phyloP scores from a whole-genome alignment of 2,113 vertebrate species.

The Arenaria interpres region DNA sequence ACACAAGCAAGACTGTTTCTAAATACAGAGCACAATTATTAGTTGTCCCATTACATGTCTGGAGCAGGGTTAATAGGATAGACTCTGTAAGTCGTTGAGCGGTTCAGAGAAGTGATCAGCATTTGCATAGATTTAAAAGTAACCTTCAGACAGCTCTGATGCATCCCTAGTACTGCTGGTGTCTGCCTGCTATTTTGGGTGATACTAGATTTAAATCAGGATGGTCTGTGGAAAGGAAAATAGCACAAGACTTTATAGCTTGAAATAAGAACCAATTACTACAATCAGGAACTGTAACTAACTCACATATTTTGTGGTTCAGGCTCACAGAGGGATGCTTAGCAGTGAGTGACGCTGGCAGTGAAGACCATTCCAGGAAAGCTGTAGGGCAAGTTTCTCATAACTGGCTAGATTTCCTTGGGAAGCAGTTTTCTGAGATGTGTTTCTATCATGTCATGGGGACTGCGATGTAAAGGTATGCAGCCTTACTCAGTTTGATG shows the following conservation, averaged over 20 bases:
- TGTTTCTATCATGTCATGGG: not conserved
- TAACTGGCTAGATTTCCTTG: not conserved
- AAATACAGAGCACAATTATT: not conserved
- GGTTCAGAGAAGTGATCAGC: not conserved
- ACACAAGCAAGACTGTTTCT: not conserved
- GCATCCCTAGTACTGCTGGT: not conserved
- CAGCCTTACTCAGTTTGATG: not conserved
- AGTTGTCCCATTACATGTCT: fast-evolving
- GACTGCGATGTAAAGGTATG: not conserved
- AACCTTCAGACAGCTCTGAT: not conserved
- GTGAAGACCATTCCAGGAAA: not conserved
- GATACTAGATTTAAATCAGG: not conserved
- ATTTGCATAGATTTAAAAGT: not conserved
- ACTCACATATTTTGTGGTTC: not conserved
- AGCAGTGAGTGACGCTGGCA: not conserved
- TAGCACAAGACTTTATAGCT: not conserved
- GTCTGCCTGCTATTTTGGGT: not conserved
- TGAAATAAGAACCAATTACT: not conserved
- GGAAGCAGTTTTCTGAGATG: not conserved
- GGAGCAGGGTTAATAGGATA: not conserved
- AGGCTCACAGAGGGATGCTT: not conserved
- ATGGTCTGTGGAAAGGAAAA: not conserved
- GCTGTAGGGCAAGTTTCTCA: not conserved
- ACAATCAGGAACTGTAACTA: not conserved
- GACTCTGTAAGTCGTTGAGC: not conserved